phyloP scores from a whole-genome alignment of 1,140 invertebrate genomes.

The Euborellia annulipes region DNA sequence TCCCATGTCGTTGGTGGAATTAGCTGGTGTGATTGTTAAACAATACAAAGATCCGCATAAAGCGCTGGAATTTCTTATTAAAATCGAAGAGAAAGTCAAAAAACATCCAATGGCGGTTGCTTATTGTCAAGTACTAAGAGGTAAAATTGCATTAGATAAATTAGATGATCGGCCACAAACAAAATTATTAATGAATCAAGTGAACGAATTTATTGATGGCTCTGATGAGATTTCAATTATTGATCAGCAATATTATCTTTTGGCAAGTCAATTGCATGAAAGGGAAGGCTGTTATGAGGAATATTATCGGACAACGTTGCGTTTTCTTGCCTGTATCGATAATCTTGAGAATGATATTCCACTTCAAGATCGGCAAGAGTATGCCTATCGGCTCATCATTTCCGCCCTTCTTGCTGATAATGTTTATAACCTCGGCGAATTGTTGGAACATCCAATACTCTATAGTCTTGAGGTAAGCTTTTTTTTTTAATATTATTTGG shows the following conservation, averaged over 20 bases:
- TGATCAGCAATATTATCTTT: conserved; percentile 43
- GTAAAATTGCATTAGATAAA: conserved; percentile 28
- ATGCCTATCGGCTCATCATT: conserved; percentile 41
- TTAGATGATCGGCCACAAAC: conserved; percentile 27
- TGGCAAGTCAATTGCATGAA: conserved; percentile 40
- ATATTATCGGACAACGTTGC: conserved; percentile 46
- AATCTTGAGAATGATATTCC: conserved; percentile 15
- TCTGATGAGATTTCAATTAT: conserved; percentile 39
- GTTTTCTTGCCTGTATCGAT: conserved; percentile 46
- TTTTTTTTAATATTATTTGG: too few species aligned
- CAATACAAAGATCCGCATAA: conserved; percentile 31
- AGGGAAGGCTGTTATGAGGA: conserved; percentile 37
- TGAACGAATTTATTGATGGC: conserved; percentile 32
- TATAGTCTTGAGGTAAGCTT: conserved; percentile 36
- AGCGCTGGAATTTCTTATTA: conserved; percentile 32
- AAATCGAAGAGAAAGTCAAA: conserved; percentile 36
- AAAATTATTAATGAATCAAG: conserved; percentile 37
- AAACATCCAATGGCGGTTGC: conserved; percentile 31
- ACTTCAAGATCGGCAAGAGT: conserved; percentile 25
- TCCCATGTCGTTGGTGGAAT: conserved; percentile 36
- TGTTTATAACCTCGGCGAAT: conserved; percentile 55
- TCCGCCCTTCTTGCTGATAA: conserved; percentile 48
- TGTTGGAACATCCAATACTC: conserved; percentile 47
- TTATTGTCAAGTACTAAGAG: conserved; percentile 35
- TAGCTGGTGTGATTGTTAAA: conserved; percentile 29